A percentile compares a stretch with the other conserved stretches of the same genome.
phyloP scores from a whole-genome alignment of 1,140 invertebrate genomes.

The Protaetia brevitarsis region DNA sequence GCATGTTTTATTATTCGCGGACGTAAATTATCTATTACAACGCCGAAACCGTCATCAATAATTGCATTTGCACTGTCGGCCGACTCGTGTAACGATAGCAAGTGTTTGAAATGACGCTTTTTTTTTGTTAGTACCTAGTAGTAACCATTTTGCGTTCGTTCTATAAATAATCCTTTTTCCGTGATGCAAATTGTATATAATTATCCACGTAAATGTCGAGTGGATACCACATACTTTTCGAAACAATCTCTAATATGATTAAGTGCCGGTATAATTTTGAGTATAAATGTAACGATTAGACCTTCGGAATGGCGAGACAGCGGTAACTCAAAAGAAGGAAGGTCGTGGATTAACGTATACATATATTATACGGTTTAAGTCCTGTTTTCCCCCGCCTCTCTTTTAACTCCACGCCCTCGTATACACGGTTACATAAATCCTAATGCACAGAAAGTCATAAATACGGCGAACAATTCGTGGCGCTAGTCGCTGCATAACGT shows the following conservation, averaged over 20 bases:
- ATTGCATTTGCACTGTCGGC: conserved; percentile 1
- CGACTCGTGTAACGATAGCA: too few relatives aligned
- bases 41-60: conserved; percentile 3
- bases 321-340: not conserved
- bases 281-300: not conserved
- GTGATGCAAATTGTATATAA: conserved; percentile 2
- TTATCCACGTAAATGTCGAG: too few relatives aligned
- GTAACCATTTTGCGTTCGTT: not conserved
- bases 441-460: not conserved
- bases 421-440: conserved; percentile 8
- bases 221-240: too few relatives aligned
- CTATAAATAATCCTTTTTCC: not conserved
- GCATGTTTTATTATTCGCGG: not conserved
- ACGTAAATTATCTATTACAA: conserved; percentile 10
- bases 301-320: not conserved
- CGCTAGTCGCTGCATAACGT: too few relatives aligned
- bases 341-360: conserved; percentile 1
- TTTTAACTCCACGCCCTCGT: too few relatives aligned
- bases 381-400: not conserved
- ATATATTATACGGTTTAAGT: conserved; percentile 8
- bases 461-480: conserved; percentile 6
- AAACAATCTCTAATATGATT: not conserved
- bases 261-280: not conserved
- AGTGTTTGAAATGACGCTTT: not conserved
- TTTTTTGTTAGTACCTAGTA: not conserved